These are phyloP conservation scores for Ahaetulla prasina DNA, from an alignment of 2,113 vertebrate genomes.

Conservation along the genomic window DNA sequence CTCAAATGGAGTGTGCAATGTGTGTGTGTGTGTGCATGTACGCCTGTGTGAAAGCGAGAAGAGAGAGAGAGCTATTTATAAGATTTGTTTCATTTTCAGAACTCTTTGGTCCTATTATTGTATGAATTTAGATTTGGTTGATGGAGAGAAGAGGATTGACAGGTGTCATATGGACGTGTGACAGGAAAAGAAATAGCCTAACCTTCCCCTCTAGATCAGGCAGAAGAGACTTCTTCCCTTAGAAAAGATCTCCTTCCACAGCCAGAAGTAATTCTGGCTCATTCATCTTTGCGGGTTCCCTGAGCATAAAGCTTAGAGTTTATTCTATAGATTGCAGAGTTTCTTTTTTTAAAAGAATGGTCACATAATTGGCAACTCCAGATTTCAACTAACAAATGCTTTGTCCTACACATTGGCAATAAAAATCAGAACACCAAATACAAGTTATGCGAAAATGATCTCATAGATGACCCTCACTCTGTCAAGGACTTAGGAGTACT, in stretches of 20 bases:
- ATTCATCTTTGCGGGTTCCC: background rate
- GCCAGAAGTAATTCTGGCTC: background rate
- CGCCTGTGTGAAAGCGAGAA: slow-evolving; percentile 19
- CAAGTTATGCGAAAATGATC: no score
- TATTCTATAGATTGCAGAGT: background rate
- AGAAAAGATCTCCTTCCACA: background rate
- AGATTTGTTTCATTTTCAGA: slow-evolving; percentile 9
- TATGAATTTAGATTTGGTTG: slow-evolving; percentile 3
- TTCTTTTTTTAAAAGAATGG: background rate
- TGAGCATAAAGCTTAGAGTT: background rate
- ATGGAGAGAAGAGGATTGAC: background rate
- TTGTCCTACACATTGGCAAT: no score
- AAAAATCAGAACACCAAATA: no score
- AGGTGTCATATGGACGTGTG: background rate
- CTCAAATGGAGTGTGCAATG: slow-evolving; percentile 57
- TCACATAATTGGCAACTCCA: no score
- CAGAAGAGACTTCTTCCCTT: background rate
- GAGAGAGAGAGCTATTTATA: slow-evolving; percentile 43
- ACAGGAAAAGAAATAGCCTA: background rate
- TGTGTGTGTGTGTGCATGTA: slow-evolving; percentile 43
- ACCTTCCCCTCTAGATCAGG: background rate
- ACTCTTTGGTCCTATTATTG: background rate
- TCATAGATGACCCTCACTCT: no score
- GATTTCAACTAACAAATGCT: no score
- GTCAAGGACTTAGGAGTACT: no score